Conservation (phyloP, 2,888 invertebrate species). For the Epiblema foenella region DNA sequence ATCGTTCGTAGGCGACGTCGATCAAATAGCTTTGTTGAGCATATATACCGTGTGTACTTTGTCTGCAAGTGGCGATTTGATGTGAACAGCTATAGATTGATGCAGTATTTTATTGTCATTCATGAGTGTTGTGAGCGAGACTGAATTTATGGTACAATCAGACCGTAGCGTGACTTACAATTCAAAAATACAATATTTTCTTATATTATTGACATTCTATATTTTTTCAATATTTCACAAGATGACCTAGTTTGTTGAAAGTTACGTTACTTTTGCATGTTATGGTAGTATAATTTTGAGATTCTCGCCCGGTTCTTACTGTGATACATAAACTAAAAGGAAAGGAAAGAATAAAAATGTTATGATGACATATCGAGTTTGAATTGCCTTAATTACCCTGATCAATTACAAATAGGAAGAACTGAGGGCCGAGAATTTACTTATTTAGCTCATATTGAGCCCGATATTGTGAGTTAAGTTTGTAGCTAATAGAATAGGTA, state of each 20-base stretch:
- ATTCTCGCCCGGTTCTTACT: constrained; percentile 84
- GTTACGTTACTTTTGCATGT: constrained; percentile 80
- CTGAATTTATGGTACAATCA: constrained; percentile 82
- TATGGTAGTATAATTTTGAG: constrained; percentile 79
- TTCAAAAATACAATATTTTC: constrained; percentile 66
- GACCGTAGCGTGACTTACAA: constrained; percentile 67
- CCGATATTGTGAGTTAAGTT: constrained; percentile 76
- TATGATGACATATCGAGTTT: constrained; percentile 47
- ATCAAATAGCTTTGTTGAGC: constrained; percentile 77
- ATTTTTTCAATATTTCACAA: constrained; percentile 57
- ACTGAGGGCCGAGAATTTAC: constrained; percentile 77
- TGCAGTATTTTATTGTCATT: constrained; percentile 82
- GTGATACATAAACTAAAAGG: constrained; percentile 72
- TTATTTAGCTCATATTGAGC: constrained; percentile 83
- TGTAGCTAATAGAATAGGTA: constrained; percentile 75
- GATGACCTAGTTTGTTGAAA: constrained; percentile 72
- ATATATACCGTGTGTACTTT: constrained; percentile 64
- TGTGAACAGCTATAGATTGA: constrained; percentile 68
- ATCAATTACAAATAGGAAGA: constrained; percentile 64
- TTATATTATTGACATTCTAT: constrained; percentile 68
- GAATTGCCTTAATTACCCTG: constrained; percentile 45
- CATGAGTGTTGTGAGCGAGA: constrained; percentile 80
- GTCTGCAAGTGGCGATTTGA: constrained; percentile 55
- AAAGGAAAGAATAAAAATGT: constrained; percentile 61
- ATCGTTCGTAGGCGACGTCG: constrained; percentile 75